Conservation (phyloP, 2,888 invertebrate species). For the Lissonota sp. region DNA sequence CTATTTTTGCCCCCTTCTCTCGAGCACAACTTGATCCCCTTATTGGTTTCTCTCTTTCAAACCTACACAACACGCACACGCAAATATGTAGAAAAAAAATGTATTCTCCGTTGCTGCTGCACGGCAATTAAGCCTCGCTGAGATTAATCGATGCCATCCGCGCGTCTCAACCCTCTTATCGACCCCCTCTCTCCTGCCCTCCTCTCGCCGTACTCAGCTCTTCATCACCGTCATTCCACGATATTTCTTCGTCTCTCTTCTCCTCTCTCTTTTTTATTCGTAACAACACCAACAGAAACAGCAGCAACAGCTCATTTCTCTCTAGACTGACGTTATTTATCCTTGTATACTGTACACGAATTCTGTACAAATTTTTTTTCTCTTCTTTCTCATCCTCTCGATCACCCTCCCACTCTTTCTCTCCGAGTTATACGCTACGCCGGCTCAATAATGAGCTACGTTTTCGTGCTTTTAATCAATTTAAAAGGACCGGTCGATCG, state of each 20-base stretch:
- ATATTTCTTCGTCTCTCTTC: conserved; percentile 20
- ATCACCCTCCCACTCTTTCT: background rate
- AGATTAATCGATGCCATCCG: conserved; percentile 66
- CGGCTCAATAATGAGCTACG: background rate
- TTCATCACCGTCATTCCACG: conserved; percentile 12
- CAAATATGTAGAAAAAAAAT: conserved; percentile 4
- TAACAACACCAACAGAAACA: background rate
- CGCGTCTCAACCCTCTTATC: conserved; percentile 65
- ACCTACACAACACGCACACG: conserved; percentile 3
- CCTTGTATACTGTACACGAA: conserved; percentile 19
- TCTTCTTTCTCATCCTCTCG: conserved; percentile 25
- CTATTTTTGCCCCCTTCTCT: conserved; percentile 5
- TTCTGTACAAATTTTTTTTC: conserved; percentile 23
- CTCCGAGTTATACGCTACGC: background rate
- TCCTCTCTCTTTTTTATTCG: background rate
- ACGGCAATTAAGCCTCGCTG: conserved; percentile 67
- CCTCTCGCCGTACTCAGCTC: background rate
- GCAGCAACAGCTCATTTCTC: conserved; percentile 11
- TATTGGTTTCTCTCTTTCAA: background rate
- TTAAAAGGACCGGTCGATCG: conserved; percentile 38
- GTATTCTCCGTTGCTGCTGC: conserved; percentile 39
- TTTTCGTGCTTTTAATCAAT: conserved; percentile 34
- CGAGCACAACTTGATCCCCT: background rate
- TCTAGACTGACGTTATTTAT: conserved; percentile 51
- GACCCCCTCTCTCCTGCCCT: conserved; percentile 26